Evolutionary conservation across 1,140 invertebrate genomes (phyloP).

Genomic region (Drosophila repleta): DNA sequence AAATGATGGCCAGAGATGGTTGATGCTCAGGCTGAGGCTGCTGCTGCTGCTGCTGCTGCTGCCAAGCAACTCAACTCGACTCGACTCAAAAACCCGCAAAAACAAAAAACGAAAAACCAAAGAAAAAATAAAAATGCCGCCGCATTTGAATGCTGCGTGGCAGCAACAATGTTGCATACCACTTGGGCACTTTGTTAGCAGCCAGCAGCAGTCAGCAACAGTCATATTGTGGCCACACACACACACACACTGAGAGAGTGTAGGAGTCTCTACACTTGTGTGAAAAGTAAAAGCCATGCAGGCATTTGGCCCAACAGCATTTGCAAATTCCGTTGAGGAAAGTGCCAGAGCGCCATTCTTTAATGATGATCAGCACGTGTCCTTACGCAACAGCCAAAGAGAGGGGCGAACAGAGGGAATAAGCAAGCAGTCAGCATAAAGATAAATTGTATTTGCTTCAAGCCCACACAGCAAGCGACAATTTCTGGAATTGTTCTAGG

Average conservation of each 20-base stretch:
- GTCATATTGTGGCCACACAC: constrained; percentile 44
- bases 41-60: constrained; percentile 2
- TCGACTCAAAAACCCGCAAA: constrained; percentile 45
- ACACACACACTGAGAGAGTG: constrained; percentile 12
- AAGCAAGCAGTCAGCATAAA: not conserved
- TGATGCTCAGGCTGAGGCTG: too few species aligned
- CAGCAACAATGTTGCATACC: constrained; percentile 81
- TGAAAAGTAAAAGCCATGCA: constrained; percentile 55
- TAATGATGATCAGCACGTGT: constrained; percentile 79
- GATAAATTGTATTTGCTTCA: too few species aligned
- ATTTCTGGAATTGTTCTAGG: too few species aligned
- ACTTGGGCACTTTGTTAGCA: constrained; percentile 80
- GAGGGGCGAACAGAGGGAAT: not conserved
- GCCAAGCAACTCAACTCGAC: constrained; percentile 56
- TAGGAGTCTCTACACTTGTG: constrained; percentile 6
- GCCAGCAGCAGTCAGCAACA: constrained; percentile 44
- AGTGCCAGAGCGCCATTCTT: constrained; percentile 76
- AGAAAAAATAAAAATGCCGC: constrained; percentile 68
- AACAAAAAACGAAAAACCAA: constrained; percentile 27
- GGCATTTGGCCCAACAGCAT: constrained; percentile 56
- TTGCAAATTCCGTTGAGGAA: constrained; percentile 76
- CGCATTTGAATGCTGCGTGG: constrained; percentile 77
- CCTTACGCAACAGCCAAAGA: not conserved
- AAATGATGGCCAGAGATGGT: constrained; percentile 69
- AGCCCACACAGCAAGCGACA: too few species aligned